phyloP scores from a whole-genome alignment of 2,797 vertebrate genomes.

The Smutsia gigantea region DNA sequence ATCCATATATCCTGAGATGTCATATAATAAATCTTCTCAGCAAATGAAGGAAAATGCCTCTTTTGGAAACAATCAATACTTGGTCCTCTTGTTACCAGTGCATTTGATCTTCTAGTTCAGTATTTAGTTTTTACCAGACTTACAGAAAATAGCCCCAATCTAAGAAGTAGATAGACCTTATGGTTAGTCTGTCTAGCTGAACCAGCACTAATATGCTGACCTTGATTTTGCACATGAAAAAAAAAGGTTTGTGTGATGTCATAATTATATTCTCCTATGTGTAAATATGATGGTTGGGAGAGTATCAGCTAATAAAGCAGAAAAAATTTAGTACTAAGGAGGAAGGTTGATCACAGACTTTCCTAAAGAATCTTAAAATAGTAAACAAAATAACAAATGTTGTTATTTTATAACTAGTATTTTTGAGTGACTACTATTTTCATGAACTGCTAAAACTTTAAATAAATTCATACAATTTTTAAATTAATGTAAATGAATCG shows the following conservation, averaged over 20 bases:
- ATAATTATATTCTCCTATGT: not conserved
- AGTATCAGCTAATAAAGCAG: not conserved
- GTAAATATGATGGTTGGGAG: not conserved
- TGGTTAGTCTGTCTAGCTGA: not conserved
- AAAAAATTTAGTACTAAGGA: not conserved
- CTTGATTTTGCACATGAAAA: not conserved
- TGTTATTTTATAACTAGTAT: not conserved
- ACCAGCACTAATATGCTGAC: not conserved
- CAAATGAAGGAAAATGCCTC: conserved; percentile 18
- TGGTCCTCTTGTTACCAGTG: not conserved
- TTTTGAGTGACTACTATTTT: not conserved
- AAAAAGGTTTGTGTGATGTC: not conserved
- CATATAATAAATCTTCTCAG: not conserved
- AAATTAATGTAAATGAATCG: not conserved
- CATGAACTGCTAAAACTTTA: not conserved
- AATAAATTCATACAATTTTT: not conserved
- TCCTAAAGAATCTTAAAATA: not conserved
- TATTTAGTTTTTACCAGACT: not conserved
- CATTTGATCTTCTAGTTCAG: conserved; percentile 41
- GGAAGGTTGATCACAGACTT: not conserved
- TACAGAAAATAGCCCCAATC: not conserved
- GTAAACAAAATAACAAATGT: not conserved
- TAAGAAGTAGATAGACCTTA: not conserved
- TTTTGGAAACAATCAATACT: conserved; percentile 41
- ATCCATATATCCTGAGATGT: not conserved